Base-by-base conservation (phyloP, 1,140 invertebrate genomes). In the Bombus sylvicola region DNA sequence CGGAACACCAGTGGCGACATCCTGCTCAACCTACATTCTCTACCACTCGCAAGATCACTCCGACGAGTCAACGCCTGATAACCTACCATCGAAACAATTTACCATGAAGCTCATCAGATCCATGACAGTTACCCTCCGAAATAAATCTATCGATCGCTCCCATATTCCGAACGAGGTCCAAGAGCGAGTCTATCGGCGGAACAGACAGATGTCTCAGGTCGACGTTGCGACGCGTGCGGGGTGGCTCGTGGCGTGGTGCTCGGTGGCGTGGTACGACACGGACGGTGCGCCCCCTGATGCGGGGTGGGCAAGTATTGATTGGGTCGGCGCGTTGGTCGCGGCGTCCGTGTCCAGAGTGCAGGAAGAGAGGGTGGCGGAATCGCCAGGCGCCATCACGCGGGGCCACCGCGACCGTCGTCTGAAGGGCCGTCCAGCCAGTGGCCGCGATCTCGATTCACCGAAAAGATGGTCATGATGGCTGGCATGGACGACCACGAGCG, bases 401-500 rank as follows among this genome's bases (percentile, higher is more conserved):
- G 88, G 87, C 92, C 91, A 92, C 92, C 92, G 93, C 93, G 92
- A 93, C 91, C 85, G 91, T 87, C 90, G 83, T 88, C 88, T 75
- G 79, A 83, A 86, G 91, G 92, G 90, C 90, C 90, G 91, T 91
- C 92, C 89, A 93, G 92, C 92, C 92, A 88, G 86, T 83, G 87
- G 85, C 92, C 92, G 91, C 90, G 91, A 85, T 87, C 90, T 87
- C 85, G 88, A 90, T 85, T 88, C 91, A 89, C 85, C 92, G 93
- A 95, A 95, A 96, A 95, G 92, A 96, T 96, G 96, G 96, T 96
- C 95, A 96, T 96, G 94, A 97, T 97, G 96, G 97, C 97, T 94
- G 96, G 96, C 92, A 97, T 97, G 96, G 97, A 97, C 93, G 97
- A 98, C 91, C 97, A 98, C 95, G 98, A 99, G 95, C 97, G 98